Evolutionary conservation across 2,113 vertebrate genomes (phyloP).

Genomic region (Bothrops jararaca): DNA sequence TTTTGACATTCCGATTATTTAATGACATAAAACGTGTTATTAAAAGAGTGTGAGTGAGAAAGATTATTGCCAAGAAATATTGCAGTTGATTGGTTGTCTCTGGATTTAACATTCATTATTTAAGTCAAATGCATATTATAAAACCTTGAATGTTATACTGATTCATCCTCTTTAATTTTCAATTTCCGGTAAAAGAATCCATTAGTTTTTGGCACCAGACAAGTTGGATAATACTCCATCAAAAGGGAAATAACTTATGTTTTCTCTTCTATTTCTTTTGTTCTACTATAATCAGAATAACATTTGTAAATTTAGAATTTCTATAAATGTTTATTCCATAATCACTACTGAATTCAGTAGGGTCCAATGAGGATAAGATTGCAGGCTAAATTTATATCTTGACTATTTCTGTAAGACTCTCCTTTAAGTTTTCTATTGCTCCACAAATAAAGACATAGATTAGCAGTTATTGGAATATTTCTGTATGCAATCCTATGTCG

Average conservation of each 20-base stretch:
- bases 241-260: slow-evolving; percentile 43
- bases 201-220: slow-evolving; percentile 67
- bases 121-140: slow-evolving; percentile 69
- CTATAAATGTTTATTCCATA: neutral
- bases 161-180: slow-evolving; percentile 72
- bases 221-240: slow-evolving; percentile 49
- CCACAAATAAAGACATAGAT: neutral
- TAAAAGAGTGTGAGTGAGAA: neutral
- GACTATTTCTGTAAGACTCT: neutral
- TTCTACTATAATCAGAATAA: slow-evolving; percentile 35
- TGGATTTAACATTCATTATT: slow-evolving; percentile 68
- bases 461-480: neutral
- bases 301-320: slow-evolving; percentile 19
- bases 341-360: neutral
- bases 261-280: slow-evolving; percentile 18
- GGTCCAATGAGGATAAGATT: neutral
- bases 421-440: neutral
- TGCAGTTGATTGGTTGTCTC: slow-evolving; percentile 49
- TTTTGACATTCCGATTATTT: slow-evolving; percentile 10
- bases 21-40: slow-evolving; percentile 7
- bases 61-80: slow-evolving; percentile 30
- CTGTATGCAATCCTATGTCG: neutral
- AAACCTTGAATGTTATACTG: slow-evolving; percentile 70
- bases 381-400: neutral
- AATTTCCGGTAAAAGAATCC: slow-evolving; percentile 70